A percentile compares a stretch with the other conserved stretches of the same genome.
Evolutionary conservation across 2,888 invertebrate genomes (phyloP).

Genomic region (Shargacucullia verbasci): DNA sequence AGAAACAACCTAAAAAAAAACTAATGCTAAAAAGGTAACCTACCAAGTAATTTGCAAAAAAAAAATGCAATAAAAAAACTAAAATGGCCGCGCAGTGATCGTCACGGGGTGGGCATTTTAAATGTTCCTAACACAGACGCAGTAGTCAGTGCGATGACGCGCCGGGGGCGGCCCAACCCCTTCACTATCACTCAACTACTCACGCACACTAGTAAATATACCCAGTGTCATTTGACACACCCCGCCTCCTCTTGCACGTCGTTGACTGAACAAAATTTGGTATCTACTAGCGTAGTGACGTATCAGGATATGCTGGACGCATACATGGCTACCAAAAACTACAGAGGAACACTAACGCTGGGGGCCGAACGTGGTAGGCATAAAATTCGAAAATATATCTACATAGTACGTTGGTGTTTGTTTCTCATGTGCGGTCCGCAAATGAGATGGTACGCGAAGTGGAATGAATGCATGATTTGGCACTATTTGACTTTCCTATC

Average conservation of each 20-base stretch:
- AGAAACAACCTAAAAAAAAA: too few species aligned
- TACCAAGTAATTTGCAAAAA: slow-evolving; percentile 52
- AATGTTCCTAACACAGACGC: slow-evolving; percentile 88
- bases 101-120: slow-evolving; percentile 87
- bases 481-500: slow-evolving; percentile 68
- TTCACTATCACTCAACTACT: slow-evolving; percentile 81
- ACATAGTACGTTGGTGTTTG: slow-evolving; percentile 75
- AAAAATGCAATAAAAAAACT: slow-evolving; percentile 68
- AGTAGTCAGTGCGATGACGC: slow-evolving; percentile 85
- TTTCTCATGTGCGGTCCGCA: slow-evolving; percentile 77
- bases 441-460: slow-evolving; percentile 81
- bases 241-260: slow-evolving; percentile 46
- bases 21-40: too few species aligned
- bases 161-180: slow-evolving; percentile 77
- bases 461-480: slow-evolving; percentile 82
- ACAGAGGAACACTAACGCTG: slow-evolving; percentile 64
- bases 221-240: slow-evolving; percentile 64
- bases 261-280: slow-evolving; percentile 34
- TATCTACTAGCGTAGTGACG: slow-evolving; percentile 60
- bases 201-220: slow-evolving; percentile 68
- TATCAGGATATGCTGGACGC: slow-evolving; percentile 65
- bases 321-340: slow-evolving; percentile 74
- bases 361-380: slow-evolving; percentile 76
- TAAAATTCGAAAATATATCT: slow-evolving; percentile 85
- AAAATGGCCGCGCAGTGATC: slow-evolving; percentile 83